A percentile compares a stretch with the other conserved stretches of the same genome.
These are phyloP conservation scores for Eupithecia insigniata DNA, from an alignment of 2,888 invertebrate species.

Conservation along the genomic window DNA sequence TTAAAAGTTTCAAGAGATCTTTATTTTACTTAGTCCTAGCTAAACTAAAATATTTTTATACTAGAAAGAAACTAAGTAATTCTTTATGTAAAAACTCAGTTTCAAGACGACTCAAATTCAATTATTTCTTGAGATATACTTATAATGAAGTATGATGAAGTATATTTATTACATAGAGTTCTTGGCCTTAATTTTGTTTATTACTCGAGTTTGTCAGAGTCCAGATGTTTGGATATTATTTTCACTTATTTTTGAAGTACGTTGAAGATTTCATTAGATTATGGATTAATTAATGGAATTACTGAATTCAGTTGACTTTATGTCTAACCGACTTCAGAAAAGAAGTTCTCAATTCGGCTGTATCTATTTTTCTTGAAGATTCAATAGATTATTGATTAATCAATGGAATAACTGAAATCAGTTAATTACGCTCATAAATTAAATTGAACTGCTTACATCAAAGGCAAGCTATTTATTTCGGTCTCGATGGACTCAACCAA, in stretches of 20 bases:
- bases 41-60: background rate
- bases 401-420: slow-evolving; percentile 8
- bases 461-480: slow-evolving; percentile 35
- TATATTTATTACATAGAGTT: too few relatives aligned
- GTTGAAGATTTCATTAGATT: background rate
- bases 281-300: slow-evolving; percentile 10
- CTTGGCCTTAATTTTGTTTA: too few relatives aligned
- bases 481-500: slow-evolving; percentile 32
- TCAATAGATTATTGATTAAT: background rate
- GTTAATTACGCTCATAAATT: slow-evolving; percentile 26
- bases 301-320: slow-evolving; percentile 12
- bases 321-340: too few relatives aligned
- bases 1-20: background rate
- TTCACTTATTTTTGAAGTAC: background rate
- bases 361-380: too few relatives aligned
- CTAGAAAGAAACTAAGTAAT: too few relatives aligned
- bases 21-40: background rate
- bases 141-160: too few relatives aligned
- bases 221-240: too few relatives aligned
- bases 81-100: too few relatives aligned
- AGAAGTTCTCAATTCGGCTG: too few relatives aligned
- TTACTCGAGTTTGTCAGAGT: too few relatives aligned
- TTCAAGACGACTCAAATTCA: too few relatives aligned
- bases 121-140: too few relatives aligned
- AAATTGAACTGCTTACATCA: slow-evolving; percentile 31